phyloP scores from a whole-genome alignment of 2,113 vertebrate genomes.

The Cinclus mexicanus region DNA sequence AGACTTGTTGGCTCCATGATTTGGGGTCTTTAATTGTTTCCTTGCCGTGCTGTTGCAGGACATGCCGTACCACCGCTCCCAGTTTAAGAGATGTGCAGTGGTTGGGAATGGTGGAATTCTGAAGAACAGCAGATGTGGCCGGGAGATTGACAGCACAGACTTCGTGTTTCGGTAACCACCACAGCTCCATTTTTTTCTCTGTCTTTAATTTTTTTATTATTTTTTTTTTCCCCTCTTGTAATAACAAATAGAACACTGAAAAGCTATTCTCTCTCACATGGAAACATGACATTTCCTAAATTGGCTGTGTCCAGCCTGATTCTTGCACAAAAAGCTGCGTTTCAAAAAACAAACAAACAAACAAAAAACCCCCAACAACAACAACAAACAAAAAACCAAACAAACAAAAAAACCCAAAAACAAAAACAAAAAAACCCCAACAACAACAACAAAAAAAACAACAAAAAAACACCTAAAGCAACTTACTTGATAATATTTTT shows the following conservation, averaged over 20 bases:
- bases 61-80: slow-evolving; percentile 93
- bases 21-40: not conserved
- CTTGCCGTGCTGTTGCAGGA: slow-evolving; percentile 75
- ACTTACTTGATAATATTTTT: not conserved
- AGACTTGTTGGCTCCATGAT: not conserved
- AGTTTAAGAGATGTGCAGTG: slow-evolving; percentile 97
- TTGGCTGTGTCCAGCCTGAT: not conserved
- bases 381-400: no score
- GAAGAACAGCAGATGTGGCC: slow-evolving; percentile 94
- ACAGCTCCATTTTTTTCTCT: not conserved
- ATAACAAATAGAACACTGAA: not conserved
- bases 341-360: not conserved
- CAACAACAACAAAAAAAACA: no score
- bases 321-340: not conserved
- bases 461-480: not conserved
- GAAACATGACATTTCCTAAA: not conserved
- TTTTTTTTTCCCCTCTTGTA: not conserved
- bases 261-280: not conserved
- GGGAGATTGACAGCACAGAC: slow-evolving; percentile 92
- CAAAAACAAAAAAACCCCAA: no score
- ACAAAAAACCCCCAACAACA: no score
- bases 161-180: slow-evolving; percentile 89
- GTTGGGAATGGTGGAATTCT: slow-evolving; percentile 96
- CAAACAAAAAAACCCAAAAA: no score
- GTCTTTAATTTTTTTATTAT: no score